Percentiles rank a stretch among this genome's conserved stretches.
These are phyloP conservation scores for Trichopria drosophilae DNA, from an alignment of 2,888 invertebrate species.

Conservation along the genomic window DNA sequence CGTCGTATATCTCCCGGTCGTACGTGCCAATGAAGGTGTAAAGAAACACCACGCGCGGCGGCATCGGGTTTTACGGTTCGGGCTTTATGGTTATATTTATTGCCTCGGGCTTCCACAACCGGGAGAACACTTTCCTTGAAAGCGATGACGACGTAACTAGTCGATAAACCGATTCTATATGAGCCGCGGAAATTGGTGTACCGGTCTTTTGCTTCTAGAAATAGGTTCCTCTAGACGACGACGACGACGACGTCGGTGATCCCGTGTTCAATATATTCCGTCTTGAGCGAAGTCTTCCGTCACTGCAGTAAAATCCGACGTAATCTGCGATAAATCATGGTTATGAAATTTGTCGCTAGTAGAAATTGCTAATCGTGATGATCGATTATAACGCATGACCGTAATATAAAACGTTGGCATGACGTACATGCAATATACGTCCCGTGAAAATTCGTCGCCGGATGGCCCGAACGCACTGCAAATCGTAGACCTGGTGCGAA, in stretches of 20 bases:
- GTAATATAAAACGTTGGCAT: no score
- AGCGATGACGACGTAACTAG: slow-evolving; percentile 50
- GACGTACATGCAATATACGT: slow-evolving; percentile 6
- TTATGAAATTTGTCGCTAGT: not conserved
- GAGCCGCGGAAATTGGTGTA: slow-evolving; percentile 39
- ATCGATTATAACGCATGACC: slow-evolving; percentile 15
- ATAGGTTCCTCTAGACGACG: no score
- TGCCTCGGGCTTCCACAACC: slow-evolving; percentile 38
- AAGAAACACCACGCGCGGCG: slow-evolving; percentile 21
- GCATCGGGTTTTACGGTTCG: slow-evolving; percentile 39
- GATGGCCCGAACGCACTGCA: slow-evolving; percentile 2
- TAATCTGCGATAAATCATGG: no score
- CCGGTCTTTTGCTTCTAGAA: slow-evolving; percentile 25
- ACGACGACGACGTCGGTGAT: no score
- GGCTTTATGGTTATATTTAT: slow-evolving; percentile 53
- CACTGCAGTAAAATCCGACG: no score
- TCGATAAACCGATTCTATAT: slow-evolving; percentile 54
- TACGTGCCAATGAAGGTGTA: slow-evolving; percentile 43
- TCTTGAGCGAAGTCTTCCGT: no score
- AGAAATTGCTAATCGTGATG: slow-evolving; percentile 4
- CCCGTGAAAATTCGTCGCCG: slow-evolving; percentile 7
- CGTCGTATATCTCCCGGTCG: slow-evolving; percentile 45
- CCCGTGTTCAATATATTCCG: no score
- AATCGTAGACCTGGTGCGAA: slow-evolving; percentile 13
- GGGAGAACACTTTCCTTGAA: slow-evolving; percentile 41